Conservation (phyloP, 2,888 invertebrate genomes). For the Autographa pulchrina region DNA sequence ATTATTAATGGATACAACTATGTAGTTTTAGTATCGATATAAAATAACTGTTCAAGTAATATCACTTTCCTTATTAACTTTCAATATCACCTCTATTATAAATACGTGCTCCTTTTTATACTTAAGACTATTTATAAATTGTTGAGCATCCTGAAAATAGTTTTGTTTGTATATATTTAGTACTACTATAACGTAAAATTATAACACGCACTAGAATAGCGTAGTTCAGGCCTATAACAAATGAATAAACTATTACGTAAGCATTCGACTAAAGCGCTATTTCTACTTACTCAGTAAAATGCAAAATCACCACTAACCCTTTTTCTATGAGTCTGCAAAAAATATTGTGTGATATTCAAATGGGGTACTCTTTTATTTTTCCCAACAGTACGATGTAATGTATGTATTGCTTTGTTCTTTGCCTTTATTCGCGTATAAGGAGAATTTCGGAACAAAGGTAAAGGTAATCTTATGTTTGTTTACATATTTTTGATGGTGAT, state of each 20-base stretch:
- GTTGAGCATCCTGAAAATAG: no score
- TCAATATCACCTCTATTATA: no score
- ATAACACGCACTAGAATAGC: no score
- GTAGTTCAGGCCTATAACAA: not conserved
- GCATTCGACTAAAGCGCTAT: not conserved
- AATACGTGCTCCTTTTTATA: no score
- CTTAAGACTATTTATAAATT: no score
- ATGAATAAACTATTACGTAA: not conserved
- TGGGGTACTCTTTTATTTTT: not conserved
- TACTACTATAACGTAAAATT: no score
- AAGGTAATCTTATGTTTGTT: not conserved
- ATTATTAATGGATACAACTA: no score
- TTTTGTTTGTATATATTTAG: no score
- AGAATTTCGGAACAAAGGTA: not conserved
- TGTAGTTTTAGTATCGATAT: no score
- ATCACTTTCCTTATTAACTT: no score
- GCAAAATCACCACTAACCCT: not conserved
- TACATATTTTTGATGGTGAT: not conserved
- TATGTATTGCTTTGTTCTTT: conserved; percentile 1
- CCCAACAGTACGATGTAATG: not conserved
- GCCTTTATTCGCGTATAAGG: not conserved
- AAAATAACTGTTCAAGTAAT: no score
- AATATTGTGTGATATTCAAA: conserved; percentile 3
- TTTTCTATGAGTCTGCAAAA: not conserved
- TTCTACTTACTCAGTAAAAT: not conserved